Base-by-base conservation (phyloP, 2,113 vertebrate genomes). In the Pogona vitticeps region DNA sequence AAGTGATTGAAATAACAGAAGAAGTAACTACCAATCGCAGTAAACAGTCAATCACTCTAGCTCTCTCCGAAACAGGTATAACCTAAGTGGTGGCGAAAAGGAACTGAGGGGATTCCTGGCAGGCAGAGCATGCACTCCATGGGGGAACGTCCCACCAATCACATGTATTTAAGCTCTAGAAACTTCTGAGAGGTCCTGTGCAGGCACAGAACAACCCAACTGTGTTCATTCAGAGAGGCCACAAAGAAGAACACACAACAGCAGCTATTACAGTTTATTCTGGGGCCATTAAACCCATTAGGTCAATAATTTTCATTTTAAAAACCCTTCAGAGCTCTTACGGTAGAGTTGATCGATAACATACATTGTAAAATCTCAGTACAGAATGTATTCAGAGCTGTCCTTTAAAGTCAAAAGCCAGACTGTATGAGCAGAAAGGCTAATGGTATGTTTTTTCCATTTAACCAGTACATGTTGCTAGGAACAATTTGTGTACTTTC, bases 201-300 rank as follows among this genome's bases (percentile, higher is more conserved):
- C n/a, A n/a, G n/a, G n/a, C n/a, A n/a, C n/a, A n/a, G n/a, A n/a
- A n/a, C n/a, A n/a, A n/a, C n/a, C n/a, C n/a, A n/a, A n/a, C n/a
- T n/a, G n/a, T n/a, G n/a, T n/a, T n/a, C n/a, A n/a, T n/a, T n/a
- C n/a, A n/a, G n/a, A n/a, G n/a, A n/a, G n/a, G n/a, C n/a, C n/a
- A n/a, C n/a, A n/a, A n/a, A n/a, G 12, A 83, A 59, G 26, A 56
- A 68, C 10, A 21, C 1, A 58, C 70, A 76, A 6, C 0, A 1
- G 0, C 13, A 1, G 33, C 42, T 58, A 82, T 61, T 0, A 12
- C 1, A 81, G 20, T 42, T 56, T 33, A 70, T 8, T 13, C 31
- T 1, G 31, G 21, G 89, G 86, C 89, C 5, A 67, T 0, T 84
- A 73, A 85, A 88, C 36, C 14, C 40, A 82, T 68, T 81, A 70